phyloP scores from a whole-genome alignment of 2,888 invertebrate species.

The Nasonovia ribisnigri region DNA sequence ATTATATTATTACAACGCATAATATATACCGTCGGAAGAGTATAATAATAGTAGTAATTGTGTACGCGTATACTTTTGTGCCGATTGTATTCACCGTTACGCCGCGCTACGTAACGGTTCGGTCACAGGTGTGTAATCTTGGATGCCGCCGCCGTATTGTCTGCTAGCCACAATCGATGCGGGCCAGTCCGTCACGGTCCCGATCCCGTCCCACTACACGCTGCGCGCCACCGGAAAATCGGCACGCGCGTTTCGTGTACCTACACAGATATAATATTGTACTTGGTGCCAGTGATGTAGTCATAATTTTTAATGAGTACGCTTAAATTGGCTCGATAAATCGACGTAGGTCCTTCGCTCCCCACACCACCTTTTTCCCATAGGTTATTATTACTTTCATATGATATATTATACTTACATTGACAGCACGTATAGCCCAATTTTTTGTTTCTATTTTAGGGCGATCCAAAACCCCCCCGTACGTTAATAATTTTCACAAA shows the following conservation, averaged over 20 bases:
- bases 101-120: constrained; percentile 56
- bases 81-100: constrained; percentile 56
- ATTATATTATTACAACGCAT: neutral
- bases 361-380: no score
- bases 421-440: no score
- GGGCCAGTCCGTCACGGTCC: constrained; percentile 42
- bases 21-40: neutral
- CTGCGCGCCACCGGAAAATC: neutral
- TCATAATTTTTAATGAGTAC: neutral
- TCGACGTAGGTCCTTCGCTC: neutral
- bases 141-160: constrained; percentile 42
- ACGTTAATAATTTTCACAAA: no score
- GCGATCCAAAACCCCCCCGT: no score
- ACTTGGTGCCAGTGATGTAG: neutral
- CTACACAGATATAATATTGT: neutral
- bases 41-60: neutral
- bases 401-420: no score
- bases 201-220: neutral
- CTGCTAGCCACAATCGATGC: neutral
- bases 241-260: constrained; percentile 14
- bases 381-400: no score
- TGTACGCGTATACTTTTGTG: neutral
- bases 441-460: no score
- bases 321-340: neutral
- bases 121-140: constrained; percentile 55